Evolutionary conservation across 2,797 vertebrate genomes (phyloP).

Genomic region (Oreochromis grahami): DNA sequence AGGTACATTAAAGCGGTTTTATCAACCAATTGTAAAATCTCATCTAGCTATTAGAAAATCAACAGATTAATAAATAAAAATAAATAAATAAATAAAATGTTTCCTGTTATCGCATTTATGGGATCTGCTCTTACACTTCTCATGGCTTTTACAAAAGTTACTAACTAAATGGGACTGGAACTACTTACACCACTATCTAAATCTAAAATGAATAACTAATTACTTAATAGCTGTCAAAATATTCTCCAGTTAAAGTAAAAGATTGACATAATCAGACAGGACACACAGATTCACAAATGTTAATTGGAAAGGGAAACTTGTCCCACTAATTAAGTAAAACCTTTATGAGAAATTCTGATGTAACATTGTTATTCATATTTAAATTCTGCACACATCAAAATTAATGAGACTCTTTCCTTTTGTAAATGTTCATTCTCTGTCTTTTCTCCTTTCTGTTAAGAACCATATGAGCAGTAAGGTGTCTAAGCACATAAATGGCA

Average conservation of each 20-base stretch:
- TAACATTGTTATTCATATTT: constrained; percentile 1
- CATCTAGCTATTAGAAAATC: neutral
- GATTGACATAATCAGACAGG: neutral
- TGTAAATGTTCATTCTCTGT: neutral
- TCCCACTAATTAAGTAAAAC: constrained; percentile 5
- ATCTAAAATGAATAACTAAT: constrained; percentile 22
- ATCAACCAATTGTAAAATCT: neutral
- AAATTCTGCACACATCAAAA: constrained; percentile 10
- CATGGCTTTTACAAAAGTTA: neutral
- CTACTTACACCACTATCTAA: neutral
- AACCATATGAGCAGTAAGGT: neutral
- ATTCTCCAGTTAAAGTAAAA: neutral
- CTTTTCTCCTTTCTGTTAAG: neutral
- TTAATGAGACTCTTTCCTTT: constrained; percentile 32
- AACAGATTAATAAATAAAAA: neutral
- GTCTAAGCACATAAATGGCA: neutral
- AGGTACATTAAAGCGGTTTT: neutral
- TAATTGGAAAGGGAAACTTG: constrained; percentile 2
- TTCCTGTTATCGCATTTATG: neutral
- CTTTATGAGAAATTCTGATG: neutral
- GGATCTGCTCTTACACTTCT: neutral
- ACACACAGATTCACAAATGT: neutral
- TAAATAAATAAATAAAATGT: neutral
- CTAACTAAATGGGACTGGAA: neutral
- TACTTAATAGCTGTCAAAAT: constrained; percentile 17